Conservation (phyloP, 2,113 vertebrate species). For the Cavia aperea region DNA sequence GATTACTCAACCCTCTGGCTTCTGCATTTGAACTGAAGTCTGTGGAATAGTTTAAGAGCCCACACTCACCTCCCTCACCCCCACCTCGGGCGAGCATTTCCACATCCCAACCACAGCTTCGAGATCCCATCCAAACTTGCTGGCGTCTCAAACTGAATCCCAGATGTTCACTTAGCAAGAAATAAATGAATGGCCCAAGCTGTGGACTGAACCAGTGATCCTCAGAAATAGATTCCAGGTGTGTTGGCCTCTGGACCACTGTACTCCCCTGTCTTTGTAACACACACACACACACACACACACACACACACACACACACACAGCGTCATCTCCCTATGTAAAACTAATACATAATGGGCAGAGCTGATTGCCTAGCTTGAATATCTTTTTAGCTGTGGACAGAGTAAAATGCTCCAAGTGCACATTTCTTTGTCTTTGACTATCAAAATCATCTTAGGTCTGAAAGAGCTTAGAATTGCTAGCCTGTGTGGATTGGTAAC, state of each 20-base stretch:
- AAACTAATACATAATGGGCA: not conserved
- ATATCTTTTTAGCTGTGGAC: not conserved
- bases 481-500: not conserved
- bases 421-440: not conserved
- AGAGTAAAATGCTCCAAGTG: not conserved
- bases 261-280: slow-evolving; percentile 8
- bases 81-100: slow-evolving; percentile 47
- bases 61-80: slow-evolving; percentile 42
- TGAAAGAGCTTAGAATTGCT: not conserved
- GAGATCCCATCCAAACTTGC: slow-evolving; percentile 53
- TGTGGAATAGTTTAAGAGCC: slow-evolving; percentile 60
- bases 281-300: not conserved
- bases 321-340: not conserved
- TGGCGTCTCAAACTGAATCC: slow-evolving; percentile 65
- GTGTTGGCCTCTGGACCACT: slow-evolving; percentile 57
- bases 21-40: slow-evolving; percentile 52
- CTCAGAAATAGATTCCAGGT: slow-evolving; percentile 70
- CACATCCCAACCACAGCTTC: slow-evolving; percentile 47
- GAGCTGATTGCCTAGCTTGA: not conserved
- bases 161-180: slow-evolving; percentile 69
- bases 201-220: slow-evolving; percentile 59
- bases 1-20: slow-evolving; percentile 38
- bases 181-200: slow-evolving; percentile 63
- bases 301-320: not conserved
- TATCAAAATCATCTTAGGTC: slow-evolving; percentile 2